Conservation (phyloP, 2,888 invertebrate genomes). For the Eupithecia subfuscata region DNA sequence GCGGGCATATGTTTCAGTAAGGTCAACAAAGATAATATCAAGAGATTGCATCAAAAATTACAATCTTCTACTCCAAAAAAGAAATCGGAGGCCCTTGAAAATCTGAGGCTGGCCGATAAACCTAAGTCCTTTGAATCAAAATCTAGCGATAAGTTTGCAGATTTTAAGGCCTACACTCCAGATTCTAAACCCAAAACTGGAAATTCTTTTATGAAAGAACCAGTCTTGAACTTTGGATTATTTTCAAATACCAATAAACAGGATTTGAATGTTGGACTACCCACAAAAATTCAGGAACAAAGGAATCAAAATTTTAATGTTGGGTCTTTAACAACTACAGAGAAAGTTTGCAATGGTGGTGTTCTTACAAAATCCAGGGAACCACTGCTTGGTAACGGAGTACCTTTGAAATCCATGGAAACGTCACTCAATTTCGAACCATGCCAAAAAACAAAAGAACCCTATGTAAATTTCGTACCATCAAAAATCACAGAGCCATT, state of each 20-base stretch:
- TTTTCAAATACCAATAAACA: constrained; percentile 14
- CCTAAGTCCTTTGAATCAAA: background rate
- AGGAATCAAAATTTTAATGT: background rate
- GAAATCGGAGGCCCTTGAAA: background rate
- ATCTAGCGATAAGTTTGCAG: constrained; percentile 6
- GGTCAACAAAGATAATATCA: background rate
- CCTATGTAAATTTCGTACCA: background rate
- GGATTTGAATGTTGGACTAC: constrained; percentile 1
- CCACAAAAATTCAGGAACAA: background rate
- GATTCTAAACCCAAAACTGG: background rate
- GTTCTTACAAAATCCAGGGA: background rate
- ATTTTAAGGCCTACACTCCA: constrained; percentile 8
- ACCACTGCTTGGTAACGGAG: background rate
- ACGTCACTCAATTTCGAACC: background rate
- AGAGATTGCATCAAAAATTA: background rate
- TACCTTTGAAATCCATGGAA: background rate
- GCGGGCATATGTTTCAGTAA: background rate
- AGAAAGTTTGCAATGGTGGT: background rate
- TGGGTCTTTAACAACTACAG: background rate
- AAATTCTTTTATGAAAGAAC: constrained; percentile 24
- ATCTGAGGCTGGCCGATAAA: background rate
- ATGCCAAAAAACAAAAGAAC: background rate
- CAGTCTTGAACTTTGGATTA: constrained; percentile 33
- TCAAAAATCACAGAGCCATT: background rate
- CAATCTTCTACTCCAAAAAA: background rate